Percentiles rank a stretch among this genome's conserved stretches.
These are phyloP conservation scores for Urocynchramus pylzowi DNA, from an alignment of 2,113 vertebrate species.

Conservation along the genomic window DNA sequence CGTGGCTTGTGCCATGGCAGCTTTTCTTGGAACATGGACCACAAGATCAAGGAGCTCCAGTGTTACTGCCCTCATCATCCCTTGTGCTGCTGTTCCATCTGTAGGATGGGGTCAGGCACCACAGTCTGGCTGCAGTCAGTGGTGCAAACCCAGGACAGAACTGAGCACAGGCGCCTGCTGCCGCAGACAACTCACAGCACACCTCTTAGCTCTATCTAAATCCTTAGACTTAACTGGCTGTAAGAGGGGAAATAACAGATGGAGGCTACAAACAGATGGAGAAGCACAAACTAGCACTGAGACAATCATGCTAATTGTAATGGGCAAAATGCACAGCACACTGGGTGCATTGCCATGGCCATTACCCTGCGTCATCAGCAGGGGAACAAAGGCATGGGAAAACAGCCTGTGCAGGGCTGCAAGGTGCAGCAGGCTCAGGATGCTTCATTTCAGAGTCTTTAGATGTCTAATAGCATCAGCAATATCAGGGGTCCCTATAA, in stretches of 20 bases:
- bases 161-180: not conserved
- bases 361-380: not conserved
- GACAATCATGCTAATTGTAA: slow-evolving; percentile 7
- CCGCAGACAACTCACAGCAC: not conserved
- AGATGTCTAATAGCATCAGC: not conserved
- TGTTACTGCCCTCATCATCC: not conserved
- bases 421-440: not conserved
- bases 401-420: not conserved
- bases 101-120: not conserved
- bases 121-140: not conserved
- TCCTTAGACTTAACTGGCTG: not conserved
- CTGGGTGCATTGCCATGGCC: not conserved
- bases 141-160: not conserved
- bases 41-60: not conserved
- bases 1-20: not conserved
- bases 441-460: not conserved
- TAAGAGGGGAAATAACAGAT: not conserved
- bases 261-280: slow-evolving; percentile 35
- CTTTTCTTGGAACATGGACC: not conserved
- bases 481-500: not conserved
- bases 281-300: slow-evolving; percentile 12
- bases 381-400: not conserved
- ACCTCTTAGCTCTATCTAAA: not conserved
- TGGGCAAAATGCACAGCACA: not conserved
- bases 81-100: not conserved